Conservation (phyloP, 2,797 vertebrate species). For the Spinus olivaceus region DNA sequence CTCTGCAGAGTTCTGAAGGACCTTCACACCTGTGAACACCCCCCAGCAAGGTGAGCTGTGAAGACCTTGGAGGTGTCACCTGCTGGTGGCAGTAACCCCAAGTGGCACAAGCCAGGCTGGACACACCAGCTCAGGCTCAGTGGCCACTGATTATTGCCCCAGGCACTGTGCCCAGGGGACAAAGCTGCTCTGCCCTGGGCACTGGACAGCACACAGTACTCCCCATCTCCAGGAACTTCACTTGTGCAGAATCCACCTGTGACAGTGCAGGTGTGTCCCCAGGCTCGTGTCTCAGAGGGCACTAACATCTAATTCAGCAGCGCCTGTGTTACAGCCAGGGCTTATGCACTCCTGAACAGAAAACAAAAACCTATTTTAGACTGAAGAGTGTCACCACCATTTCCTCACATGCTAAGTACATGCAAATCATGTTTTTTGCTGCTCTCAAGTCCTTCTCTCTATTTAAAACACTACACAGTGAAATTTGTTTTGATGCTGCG, state of each 20-base stretch:
- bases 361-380: background rate
- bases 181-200: background rate
- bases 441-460: background rate
- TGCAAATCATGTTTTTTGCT: background rate
- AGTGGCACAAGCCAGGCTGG: background rate
- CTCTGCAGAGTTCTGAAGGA: background rate
- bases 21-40: background rate
- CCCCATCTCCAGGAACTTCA: background rate
- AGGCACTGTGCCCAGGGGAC: background rate
- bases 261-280: background rate
- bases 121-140: background rate
- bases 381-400: rapidly evolving
- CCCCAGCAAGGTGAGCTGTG: rapidly evolving
- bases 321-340: rapidly evolving
- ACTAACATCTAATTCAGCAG: background rate
- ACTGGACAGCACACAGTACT: background rate
- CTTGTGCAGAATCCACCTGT: background rate
- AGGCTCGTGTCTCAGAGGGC: background rate
- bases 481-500: background rate
- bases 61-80: background rate
- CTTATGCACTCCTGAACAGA: background rate
- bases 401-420: background rate
- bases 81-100: background rate
- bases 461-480: background rate
- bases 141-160: rapidly evolving